Percentiles rank a stretch among this genome's conserved stretches.
Conservation (phyloP, 2,888 invertebrate genomes). For the Pedicia rivosa region DNA sequence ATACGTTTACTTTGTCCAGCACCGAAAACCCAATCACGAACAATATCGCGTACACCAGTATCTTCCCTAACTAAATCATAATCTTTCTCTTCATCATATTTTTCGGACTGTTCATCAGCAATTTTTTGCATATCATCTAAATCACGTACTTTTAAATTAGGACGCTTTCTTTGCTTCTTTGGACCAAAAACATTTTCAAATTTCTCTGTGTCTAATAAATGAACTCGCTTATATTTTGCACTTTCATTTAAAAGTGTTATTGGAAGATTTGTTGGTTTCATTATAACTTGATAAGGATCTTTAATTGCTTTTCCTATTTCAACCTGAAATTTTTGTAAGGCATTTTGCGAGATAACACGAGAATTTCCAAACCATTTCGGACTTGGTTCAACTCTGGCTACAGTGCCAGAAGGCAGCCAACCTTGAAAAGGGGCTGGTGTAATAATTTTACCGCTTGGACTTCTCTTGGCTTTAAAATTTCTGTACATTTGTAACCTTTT, state of each 20-base stretch:
- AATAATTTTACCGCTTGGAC: slow-evolving; percentile 77
- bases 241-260: slow-evolving; percentile 87
- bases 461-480: slow-evolving; percentile 89
- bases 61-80: slow-evolving; percentile 68
- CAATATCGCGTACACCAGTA: slow-evolving; percentile 61
- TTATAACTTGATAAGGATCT: slow-evolving; percentile 94
- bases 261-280: slow-evolving; percentile 91
- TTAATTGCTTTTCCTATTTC: slow-evolving; percentile 88
- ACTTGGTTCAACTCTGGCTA: slow-evolving; percentile 91
- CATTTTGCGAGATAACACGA: slow-evolving; percentile 84
- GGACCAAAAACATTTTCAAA: slow-evolving; percentile 91
- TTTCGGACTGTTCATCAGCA: slow-evolving; percentile 52
- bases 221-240: slow-evolving; percentile 77
- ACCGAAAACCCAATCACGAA: slow-evolving; percentile 85
- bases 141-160: slow-evolving; percentile 59
- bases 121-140: slow-evolving; percentile 60
- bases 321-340: slow-evolving; percentile 78
- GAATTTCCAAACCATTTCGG: slow-evolving; percentile 99
- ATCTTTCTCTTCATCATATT: slow-evolving; percentile 73
- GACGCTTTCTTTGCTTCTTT: slow-evolving; percentile 81
- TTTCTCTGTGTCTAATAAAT: slow-evolving; percentile 88
- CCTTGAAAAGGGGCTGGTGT: slow-evolving; percentile 94
- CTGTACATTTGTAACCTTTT: slow-evolving; percentile 96
- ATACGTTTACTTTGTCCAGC: slow-evolving; percentile 94
- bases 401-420: slow-evolving; percentile 70